These are phyloP conservation scores for Reinhardtius hippoglossoides DNA, from an alignment of 2,113 vertebrate species.

Conservation along the genomic window DNA sequence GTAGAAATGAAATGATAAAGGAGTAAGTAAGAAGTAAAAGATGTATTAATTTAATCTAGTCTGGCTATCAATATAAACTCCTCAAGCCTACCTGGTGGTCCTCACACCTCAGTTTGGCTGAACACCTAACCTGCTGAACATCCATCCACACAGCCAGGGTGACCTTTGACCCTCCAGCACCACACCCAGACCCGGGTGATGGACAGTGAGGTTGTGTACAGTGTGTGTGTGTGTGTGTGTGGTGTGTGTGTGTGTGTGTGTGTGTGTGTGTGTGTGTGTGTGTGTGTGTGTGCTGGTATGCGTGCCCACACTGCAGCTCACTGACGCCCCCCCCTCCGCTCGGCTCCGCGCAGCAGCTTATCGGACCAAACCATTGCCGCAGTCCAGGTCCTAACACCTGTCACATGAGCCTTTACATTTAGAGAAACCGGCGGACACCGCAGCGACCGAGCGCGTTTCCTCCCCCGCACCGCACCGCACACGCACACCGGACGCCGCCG, in stretches of 20 bases:
- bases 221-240: slow-evolving; percentile 44
- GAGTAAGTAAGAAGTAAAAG: too few species aligned
- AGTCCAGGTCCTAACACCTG: slow-evolving; percentile 77
- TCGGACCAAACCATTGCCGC: slow-evolving; percentile 81
- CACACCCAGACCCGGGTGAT: slow-evolving; percentile 48
- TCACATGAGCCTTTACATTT: slow-evolving; percentile 64
- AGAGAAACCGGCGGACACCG: background rate
- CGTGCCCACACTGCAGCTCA: slow-evolving; percentile 79
- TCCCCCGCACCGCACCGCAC: background rate
- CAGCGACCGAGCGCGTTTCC: background rate
- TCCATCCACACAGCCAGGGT: slow-evolving; percentile 10
- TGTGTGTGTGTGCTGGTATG: slow-evolving; percentile 73
- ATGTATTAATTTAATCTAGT: background rate
- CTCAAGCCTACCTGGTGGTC: background rate
- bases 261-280: slow-evolving; percentile 70
- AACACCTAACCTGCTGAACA: too few species aligned
- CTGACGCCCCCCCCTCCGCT: slow-evolving; percentile 59
- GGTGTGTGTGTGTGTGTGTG: slow-evolving; percentile 54
- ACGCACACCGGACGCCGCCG: slow-evolving; percentile 8
- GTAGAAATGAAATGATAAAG: too few species aligned
- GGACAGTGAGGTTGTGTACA: slow-evolving; percentile 5
- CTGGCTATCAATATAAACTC: background rate
- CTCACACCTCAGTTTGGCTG: slow-evolving; percentile 9
- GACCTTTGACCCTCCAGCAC: slow-evolving; percentile 52
- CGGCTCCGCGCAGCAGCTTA: slow-evolving; percentile 66